Percentiles rank a stretch among this genome's conserved stretches.
Evolutionary conservation across 2,888 invertebrate species (phyloP).

Genomic region (Ametastegia equiseti): DNA sequence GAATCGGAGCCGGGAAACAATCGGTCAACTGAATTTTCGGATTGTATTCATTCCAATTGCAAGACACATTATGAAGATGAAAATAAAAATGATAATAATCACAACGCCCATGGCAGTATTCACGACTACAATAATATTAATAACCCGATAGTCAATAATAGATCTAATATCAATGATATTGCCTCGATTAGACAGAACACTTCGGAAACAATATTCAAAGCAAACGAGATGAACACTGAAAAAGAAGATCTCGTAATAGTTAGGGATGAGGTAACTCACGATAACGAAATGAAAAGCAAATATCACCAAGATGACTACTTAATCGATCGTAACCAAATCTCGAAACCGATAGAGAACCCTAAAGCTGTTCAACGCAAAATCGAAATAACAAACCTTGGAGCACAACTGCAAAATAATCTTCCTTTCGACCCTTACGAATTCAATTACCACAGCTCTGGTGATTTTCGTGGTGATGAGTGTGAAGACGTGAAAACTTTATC

Average conservation of each 20-base stretch:
- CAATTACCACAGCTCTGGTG: not conserved
- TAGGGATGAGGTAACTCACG: not conserved
- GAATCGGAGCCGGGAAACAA: no score
- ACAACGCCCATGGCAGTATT: no score
- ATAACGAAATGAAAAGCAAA: no score
- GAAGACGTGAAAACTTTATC: not conserved
- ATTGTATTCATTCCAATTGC: no score
- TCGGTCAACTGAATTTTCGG: no score
- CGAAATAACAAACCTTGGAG: no score
- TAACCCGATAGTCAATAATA: no score
- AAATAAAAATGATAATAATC: no score
- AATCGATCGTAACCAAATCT: not conserved
- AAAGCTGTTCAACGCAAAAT: no score
- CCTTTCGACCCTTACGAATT: not conserved
- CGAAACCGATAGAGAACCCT: not conserved
- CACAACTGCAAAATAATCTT: not conserved
- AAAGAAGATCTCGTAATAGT: not conserved
- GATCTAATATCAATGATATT: not conserved
- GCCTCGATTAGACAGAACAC: not conserved
- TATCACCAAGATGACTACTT: not conserved
- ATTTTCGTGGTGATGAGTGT: not conserved
- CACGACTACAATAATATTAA: no score
- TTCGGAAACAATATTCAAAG: not conserved
- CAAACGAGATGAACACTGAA: not conserved
- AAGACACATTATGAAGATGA: no score